Conservation (phyloP, 2,797 vertebrate genomes). For the Eleutherodactylus coqui region DNA sequence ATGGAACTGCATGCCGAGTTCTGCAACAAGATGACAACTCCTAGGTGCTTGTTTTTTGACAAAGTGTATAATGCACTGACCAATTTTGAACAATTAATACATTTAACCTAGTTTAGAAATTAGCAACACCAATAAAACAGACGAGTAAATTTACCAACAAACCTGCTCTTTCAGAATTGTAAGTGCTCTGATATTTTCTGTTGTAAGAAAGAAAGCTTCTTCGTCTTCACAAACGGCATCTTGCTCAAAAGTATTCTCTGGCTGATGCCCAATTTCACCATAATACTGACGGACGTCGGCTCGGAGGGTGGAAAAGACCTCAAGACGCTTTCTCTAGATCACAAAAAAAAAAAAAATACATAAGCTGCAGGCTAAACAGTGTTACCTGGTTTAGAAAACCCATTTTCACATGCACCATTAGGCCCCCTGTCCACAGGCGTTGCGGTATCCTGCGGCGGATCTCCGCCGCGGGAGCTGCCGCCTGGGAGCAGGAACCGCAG, state of each 20-base stretch:
- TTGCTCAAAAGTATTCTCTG: slow-evolving; percentile 73
- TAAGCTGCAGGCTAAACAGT: not conserved
- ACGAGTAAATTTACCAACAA: not conserved
- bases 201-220: slow-evolving; percentile 73
- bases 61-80: too few relatives aligned
- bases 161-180: slow-evolving; percentile 72
- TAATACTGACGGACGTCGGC: slow-evolving; percentile 68
- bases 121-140: not conserved
- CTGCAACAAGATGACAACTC: too few relatives aligned
- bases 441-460: too few relatives aligned
- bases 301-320: slow-evolving; percentile 71
- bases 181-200: slow-evolving; percentile 74
- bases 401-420: too few relatives aligned
- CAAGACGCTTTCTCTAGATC: slow-evolving; percentile 70
- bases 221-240: slow-evolving; percentile 71
- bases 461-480: too few relatives aligned
- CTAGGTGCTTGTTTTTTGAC: too few relatives aligned
- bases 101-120: not conserved
- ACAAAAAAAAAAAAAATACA: not conserved
- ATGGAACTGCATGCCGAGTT: too few relatives aligned
- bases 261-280: slow-evolving; percentile 72
- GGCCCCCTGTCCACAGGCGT: too few relatives aligned
- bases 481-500: too few relatives aligned
- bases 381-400: not conserved
- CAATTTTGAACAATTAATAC: too few relatives aligned